Conservation (phyloP, 2,113 vertebrate species). For the Leuciscus idus region DNA sequence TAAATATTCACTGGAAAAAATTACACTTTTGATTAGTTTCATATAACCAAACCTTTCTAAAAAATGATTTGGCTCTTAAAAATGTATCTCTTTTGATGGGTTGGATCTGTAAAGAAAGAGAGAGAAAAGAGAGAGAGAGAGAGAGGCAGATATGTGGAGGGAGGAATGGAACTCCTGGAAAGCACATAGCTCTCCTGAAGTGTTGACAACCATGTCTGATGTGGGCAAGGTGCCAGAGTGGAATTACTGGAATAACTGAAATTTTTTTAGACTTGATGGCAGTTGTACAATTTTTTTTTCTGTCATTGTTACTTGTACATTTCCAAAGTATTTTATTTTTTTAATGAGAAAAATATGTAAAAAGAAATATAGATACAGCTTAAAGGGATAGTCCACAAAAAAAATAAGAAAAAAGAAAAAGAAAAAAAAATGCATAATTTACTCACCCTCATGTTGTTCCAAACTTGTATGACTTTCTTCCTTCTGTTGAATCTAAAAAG, state of each 20-base stretch:
- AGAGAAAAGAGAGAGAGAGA: not conserved
- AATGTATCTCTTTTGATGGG: constrained; percentile 10
- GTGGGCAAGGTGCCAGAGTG: constrained; percentile 58
- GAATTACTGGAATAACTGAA: constrained; percentile 51
- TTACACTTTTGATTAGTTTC: not conserved
- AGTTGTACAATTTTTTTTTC: constrained; percentile 22
- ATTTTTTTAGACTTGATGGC: constrained; percentile 45
- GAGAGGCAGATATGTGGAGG: constrained; percentile 39
- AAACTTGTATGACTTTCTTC: not conserved
- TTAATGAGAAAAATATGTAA: not conserved
- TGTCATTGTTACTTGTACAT: constrained; percentile 13
- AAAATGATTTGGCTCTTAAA: not conserved
- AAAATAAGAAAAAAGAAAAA: not conserved
- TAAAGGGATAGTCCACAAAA: not conserved
- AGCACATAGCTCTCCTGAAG: constrained; percentile 54
- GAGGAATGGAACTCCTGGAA: constrained; percentile 48
- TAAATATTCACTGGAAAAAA: not conserved
- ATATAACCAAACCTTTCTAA: not conserved
- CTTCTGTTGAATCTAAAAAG: not conserved
- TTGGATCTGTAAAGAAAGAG: constrained; percentile 39
- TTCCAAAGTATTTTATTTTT: not conserved
- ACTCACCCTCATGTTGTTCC: not conserved
- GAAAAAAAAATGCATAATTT: not conserved
- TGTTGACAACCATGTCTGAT: constrained; percentile 64
- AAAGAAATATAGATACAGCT: not conserved